A percentile compares a stretch with the other conserved stretches of the same genome.
Conservation (phyloP, 2,113 vertebrate genomes). For the Merops nubicus region DNA sequence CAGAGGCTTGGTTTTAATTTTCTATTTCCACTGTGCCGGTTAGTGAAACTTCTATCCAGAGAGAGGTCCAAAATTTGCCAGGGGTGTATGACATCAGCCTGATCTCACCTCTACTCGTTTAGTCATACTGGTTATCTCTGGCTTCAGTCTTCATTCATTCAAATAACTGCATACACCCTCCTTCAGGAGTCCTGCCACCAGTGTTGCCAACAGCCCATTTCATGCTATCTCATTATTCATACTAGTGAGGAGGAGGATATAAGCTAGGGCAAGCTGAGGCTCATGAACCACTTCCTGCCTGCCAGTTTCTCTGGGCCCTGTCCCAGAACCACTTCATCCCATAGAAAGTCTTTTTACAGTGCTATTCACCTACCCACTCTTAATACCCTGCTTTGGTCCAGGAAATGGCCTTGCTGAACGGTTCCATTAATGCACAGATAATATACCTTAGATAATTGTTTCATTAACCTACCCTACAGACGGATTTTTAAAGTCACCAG, state of each 20-base stretch:
- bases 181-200: not conserved
- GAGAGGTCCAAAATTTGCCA: constrained; percentile 31
- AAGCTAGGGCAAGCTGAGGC: not conserved
- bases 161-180: not conserved
- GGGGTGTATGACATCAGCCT: constrained; percentile 50
- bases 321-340: not conserved
- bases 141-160: constrained; percentile 9
- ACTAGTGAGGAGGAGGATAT: not conserved
- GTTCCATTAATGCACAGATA: not conserved
- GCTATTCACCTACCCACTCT: not conserved
- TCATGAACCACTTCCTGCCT: not conserved
- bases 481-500: not conserved
- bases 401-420: not conserved
- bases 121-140: constrained; percentile 23
- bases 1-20: constrained; percentile 55
- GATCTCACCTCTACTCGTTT: constrained; percentile 51
- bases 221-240: not conserved
- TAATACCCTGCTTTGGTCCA: not conserved
- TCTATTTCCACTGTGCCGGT: constrained; percentile 13
- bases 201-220: not conserved
- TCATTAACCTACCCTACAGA: not conserved
- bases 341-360: not conserved
- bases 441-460: not conserved
- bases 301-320: not conserved
- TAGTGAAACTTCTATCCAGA: not conserved